Percentiles rank a stretch among this genome's conserved stretches.
These are phyloP conservation scores for Oligia fasciuncula DNA, from an alignment of 2,888 invertebrate species.

Conservation along the genomic window DNA sequence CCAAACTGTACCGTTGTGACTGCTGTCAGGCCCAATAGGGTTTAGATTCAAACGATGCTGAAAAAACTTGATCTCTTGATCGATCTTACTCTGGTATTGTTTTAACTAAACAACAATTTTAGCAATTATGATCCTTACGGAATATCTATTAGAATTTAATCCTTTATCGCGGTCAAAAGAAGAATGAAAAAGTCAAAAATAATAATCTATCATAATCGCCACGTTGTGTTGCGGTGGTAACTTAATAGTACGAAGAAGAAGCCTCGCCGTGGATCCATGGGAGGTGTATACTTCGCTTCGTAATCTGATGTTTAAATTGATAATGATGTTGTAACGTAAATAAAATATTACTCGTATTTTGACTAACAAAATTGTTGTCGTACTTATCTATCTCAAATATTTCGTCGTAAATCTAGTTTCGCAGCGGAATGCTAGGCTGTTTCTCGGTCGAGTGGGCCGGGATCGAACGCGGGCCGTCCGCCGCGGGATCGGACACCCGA, in stretches of 20 bases:
- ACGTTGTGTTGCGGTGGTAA: too few species aligned
- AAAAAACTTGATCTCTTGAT: not conserved
- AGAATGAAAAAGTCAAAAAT: not conserved
- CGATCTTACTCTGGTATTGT: not conserved
- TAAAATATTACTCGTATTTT: not conserved
- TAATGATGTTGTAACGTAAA: not conserved
- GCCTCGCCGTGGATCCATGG: too few species aligned
- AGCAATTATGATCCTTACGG: not conserved
- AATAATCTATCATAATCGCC: too few species aligned
- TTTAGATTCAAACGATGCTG: slow-evolving; percentile 7
- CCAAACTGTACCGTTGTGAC: not conserved
- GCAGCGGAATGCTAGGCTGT: slow-evolving; percentile 36
- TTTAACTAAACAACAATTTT: not conserved
- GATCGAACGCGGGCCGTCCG: slow-evolving; percentile 26
- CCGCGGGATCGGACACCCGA: slow-evolving; percentile 34
- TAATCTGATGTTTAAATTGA: too few species aligned
- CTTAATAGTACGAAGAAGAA: too few species aligned
- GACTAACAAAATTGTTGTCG: not conserved
- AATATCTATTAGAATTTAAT: not conserved
- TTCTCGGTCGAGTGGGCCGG: slow-evolving; percentile 51
- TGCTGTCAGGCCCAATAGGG: not conserved
- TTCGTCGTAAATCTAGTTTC: slow-evolving; percentile 17
- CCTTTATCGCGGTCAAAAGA: not conserved
- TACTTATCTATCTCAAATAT: not conserved
- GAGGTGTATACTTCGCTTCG: too few species aligned